Conservation (phyloP, 2,888 invertebrate species). For the Drosophila dives region DNA sequence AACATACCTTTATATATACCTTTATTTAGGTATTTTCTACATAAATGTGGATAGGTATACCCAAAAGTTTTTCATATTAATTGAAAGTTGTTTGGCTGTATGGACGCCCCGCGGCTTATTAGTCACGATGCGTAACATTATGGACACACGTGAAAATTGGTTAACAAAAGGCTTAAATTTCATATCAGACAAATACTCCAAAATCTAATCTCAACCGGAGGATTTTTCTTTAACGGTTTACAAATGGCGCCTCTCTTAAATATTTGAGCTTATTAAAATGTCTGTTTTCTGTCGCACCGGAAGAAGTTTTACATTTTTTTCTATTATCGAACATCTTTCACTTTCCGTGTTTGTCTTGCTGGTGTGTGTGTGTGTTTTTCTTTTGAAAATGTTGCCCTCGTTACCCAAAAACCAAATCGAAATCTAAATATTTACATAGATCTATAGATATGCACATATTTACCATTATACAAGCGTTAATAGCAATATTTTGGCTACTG, state of each 20-base stretch:
- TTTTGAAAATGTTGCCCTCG: conserved; percentile 50
- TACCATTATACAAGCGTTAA: conserved; percentile 55
- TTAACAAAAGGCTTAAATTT: conserved; percentile 38
- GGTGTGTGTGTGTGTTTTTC: conserved; percentile 29
- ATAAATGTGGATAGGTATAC: conserved; percentile 22
- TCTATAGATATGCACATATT: conserved; percentile 51
- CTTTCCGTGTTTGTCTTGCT: conserved; percentile 39
- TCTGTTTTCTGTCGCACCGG: conserved; percentile 51
- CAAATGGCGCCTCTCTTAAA: conserved; percentile 49
- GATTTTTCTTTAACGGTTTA: conserved; percentile 8
- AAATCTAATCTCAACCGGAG: conserved; percentile 1
- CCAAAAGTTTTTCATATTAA: conserved; percentile 64
- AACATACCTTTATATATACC: conserved; percentile 22
- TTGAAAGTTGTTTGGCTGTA: conserved; percentile 68
- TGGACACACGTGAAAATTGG: conserved; percentile 63
- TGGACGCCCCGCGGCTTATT: conserved; percentile 83
- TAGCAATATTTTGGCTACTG: conserved; percentile 71
- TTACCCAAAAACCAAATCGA: conserved; percentile 35
- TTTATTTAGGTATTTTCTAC: conserved; percentile 9
- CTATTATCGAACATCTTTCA: conserved; percentile 54
- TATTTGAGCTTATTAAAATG: conserved; percentile 47
- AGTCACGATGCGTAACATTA: conserved; percentile 81
- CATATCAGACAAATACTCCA: conserved; percentile 10
- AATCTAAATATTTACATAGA: conserved; percentile 74
- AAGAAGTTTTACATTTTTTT: conserved; percentile 62